phyloP scores from a whole-genome alignment of 2,888 invertebrate species.

The Volucella inflata region DNA sequence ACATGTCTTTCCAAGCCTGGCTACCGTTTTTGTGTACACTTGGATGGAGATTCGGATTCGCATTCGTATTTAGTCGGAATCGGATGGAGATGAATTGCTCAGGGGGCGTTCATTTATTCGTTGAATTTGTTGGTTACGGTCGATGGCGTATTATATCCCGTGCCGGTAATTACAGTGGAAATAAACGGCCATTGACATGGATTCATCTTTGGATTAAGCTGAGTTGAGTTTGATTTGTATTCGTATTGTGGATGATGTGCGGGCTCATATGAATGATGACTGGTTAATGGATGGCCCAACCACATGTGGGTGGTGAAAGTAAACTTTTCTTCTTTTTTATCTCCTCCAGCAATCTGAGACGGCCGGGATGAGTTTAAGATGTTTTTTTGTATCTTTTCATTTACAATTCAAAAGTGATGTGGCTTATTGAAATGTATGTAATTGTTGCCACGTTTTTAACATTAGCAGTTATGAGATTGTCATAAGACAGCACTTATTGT shows the following conservation, averaged over 20 bases:
- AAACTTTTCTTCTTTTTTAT: constrained; percentile 5
- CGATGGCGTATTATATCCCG: constrained; percentile 27
- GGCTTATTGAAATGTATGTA: constrained; percentile 53
- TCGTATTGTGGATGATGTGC: constrained; percentile 10
- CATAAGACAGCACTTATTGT: constrained; percentile 57
- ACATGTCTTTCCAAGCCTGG: constrained; percentile 24
- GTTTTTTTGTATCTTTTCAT: constrained; percentile 16
- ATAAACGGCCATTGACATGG: constrained; percentile 73
- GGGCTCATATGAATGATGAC: constrained; percentile 55
- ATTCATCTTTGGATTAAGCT: constrained; percentile 64
- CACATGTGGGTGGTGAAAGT: constrained; percentile 73
- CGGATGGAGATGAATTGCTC: constrained; percentile 50
- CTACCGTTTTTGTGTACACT: constrained; percentile 53
- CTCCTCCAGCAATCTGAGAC: background rate
- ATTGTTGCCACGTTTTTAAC: constrained; percentile 64
- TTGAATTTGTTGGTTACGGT: background rate
- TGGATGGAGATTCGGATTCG: constrained; percentile 19
- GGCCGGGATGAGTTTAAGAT: background rate
- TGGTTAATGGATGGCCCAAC: constrained; percentile 62
- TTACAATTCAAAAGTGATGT: constrained; percentile 42
- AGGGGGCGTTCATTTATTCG: constrained; percentile 35
- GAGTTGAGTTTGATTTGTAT: constrained; percentile 4
- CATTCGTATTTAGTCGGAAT: background rate
- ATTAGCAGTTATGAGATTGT: constrained; percentile 40
- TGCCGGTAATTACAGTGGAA: constrained; percentile 70